Evolutionary conservation across 2,888 invertebrate species (phyloP).

Genomic region (Limnephilus lunatus): DNA sequence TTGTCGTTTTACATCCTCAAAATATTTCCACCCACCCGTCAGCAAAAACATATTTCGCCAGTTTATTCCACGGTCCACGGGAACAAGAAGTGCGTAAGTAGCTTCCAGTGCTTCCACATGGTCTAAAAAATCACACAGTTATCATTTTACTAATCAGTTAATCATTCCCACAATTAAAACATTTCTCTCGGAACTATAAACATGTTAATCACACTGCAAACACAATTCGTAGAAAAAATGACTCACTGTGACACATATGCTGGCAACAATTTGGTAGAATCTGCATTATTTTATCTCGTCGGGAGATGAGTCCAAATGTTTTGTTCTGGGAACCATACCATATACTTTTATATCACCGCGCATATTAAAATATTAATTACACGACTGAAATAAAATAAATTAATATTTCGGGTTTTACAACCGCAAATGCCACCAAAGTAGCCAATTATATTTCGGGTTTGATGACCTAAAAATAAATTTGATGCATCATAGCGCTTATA

Average conservation of each 20-base stretch:
- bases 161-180: constrained; percentile 21
- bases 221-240: constrained; percentile 22
- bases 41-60: background rate
- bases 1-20: background rate
- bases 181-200: constrained; percentile 17
- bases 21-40: background rate
- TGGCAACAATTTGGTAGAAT: constrained; percentile 17
- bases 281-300: constrained; percentile 36
- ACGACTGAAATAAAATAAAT: background rate
- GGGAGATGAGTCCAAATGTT: constrained; percentile 23
- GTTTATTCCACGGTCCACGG: background rate
- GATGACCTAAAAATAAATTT: background rate
- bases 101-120: background rate
- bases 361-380: constrained; percentile 2
- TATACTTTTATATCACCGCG: constrained; percentile 38
- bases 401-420: background rate
- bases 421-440: background rate
- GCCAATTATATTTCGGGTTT: background rate
- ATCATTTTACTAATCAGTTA: constrained; percentile 10
- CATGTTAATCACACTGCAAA: background rate
- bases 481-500: background rate
- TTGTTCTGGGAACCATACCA: constrained; percentile 42
- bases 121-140: constrained; percentile 15
- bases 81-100: background rate
- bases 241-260: constrained; percentile 22